Evolutionary conservation across 2,113 vertebrate genomes (phyloP).

Genomic region (Gobio gobio): DNA sequence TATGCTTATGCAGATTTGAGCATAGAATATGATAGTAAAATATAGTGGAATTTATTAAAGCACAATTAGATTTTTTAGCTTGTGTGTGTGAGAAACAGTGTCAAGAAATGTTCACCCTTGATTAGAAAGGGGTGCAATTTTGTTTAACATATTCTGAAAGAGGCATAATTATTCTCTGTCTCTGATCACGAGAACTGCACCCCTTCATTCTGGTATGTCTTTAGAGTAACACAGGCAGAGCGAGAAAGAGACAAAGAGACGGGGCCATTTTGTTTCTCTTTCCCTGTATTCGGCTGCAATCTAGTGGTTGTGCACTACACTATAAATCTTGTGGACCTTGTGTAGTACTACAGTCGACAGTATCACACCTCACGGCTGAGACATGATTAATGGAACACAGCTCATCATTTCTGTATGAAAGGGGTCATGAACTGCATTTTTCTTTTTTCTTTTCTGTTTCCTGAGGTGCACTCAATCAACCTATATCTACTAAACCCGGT

Average conservation of each 20-base stretch:
- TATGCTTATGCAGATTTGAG: background rate
- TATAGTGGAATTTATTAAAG: background rate
- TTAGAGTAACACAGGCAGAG: background rate
- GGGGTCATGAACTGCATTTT: background rate
- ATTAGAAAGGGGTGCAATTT: background rate
- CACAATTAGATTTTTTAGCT: background rate
- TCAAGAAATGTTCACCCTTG: background rate
- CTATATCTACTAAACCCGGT: too few species aligned
- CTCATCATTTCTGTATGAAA: background rate
- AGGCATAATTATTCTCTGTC: background rate
- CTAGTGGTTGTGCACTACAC: constrained; percentile 2
- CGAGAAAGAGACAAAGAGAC: constrained; percentile 20
- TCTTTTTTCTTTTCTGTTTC: background rate
- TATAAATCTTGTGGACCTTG: background rate
- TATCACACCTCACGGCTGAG: background rate
- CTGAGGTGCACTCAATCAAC: background rate
- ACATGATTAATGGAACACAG: background rate
- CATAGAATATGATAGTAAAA: background rate
- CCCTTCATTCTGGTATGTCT: background rate
- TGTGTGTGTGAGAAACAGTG: background rate
- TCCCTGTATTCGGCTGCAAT: background rate
- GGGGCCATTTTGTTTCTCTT: constrained; percentile 27
- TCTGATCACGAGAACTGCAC: background rate
- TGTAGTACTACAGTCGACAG: background rate
- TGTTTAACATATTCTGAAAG: background rate